These are phyloP conservation scores for Brachynemurus nebulosus DNA, from an alignment of 2,888 invertebrate genomes.

Conservation along the genomic window DNA sequence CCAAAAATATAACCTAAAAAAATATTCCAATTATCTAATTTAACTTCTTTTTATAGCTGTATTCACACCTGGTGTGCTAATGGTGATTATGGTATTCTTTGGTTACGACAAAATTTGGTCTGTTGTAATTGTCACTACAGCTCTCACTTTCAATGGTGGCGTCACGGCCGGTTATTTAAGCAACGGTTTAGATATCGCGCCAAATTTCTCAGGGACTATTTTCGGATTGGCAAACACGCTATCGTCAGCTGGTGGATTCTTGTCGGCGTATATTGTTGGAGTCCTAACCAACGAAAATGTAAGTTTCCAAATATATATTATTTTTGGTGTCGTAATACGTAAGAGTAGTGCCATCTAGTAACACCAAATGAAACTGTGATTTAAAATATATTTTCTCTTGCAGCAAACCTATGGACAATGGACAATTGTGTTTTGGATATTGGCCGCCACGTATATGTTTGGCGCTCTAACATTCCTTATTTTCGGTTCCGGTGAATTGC, in stretches of 20 bases:
- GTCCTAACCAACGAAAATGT: constrained; percentile 57
- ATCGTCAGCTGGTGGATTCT: constrained; percentile 68
- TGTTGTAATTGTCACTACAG: constrained; percentile 62
- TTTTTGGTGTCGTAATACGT: no score
- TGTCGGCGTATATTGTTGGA: constrained; percentile 72
- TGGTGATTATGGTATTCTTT: constrained; percentile 58
- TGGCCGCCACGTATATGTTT: constrained; percentile 52
- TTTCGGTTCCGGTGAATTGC: constrained; percentile 55
- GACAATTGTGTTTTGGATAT: constrained; percentile 70
- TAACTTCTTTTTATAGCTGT: constrained; percentile 34
- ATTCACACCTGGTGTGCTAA: constrained; percentile 50
- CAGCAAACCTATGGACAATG: constrained; percentile 64
- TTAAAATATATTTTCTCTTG: neutral
- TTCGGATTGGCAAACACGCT: constrained; percentile 81
- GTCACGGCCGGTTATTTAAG: constrained; percentile 77
- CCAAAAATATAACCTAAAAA: neutral
- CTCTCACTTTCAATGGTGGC: constrained; percentile 71
- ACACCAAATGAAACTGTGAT: neutral
- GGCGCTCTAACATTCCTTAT: constrained; percentile 49
- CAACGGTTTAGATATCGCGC: constrained; percentile 77
- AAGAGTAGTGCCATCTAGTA: no score
- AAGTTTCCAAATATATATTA: constrained; percentile 25
- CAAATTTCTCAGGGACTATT: constrained; percentile 79
- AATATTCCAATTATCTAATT: neutral
- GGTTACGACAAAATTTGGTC: constrained; percentile 58